Evolutionary conservation across 2,888 invertebrate genomes (phyloP).

Genomic region (Tenthredo scrophulariae): DNA sequence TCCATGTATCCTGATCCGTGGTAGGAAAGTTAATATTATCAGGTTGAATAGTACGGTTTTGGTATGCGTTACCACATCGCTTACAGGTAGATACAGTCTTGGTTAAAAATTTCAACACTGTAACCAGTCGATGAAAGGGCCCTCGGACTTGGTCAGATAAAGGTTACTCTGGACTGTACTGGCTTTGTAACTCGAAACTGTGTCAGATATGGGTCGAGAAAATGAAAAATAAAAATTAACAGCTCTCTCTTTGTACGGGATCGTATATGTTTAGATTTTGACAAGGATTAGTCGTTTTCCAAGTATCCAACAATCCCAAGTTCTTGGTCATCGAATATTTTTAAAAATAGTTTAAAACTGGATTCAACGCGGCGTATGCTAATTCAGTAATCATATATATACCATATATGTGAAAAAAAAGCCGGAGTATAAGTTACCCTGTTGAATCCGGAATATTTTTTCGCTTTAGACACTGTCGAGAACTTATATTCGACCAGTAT

Average conservation of each 20-base stretch:
- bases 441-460: not conserved
- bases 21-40: constrained; percentile 48
- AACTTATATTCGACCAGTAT: not conserved
- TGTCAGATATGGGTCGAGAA: constrained; percentile 49
- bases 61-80: constrained; percentile 49
- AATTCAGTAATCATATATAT: not conserved
- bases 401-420: not conserved
- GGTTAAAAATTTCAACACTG: not conserved
- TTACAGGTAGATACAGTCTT: constrained; percentile 49
- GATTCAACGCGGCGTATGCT: not conserved
- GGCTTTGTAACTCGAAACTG: constrained; percentile 45
- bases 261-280: not conserved
- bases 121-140: constrained; percentile 17
- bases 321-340: not conserved
- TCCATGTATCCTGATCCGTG: constrained; percentile 42
- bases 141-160: not conserved
- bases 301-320: not conserved
- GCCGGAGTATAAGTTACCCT: not conserved
- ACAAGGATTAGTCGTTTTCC: not conserved
- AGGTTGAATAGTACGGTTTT: constrained; percentile 46
- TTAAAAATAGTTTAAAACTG: not conserved
- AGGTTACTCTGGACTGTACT: constrained; percentile 29
- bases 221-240: constrained; percentile 43
- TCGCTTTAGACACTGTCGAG: not conserved
- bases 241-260: not conserved